Conservation (phyloP, 1,140 invertebrate species). For the Condylostylus longicornis region DNA sequence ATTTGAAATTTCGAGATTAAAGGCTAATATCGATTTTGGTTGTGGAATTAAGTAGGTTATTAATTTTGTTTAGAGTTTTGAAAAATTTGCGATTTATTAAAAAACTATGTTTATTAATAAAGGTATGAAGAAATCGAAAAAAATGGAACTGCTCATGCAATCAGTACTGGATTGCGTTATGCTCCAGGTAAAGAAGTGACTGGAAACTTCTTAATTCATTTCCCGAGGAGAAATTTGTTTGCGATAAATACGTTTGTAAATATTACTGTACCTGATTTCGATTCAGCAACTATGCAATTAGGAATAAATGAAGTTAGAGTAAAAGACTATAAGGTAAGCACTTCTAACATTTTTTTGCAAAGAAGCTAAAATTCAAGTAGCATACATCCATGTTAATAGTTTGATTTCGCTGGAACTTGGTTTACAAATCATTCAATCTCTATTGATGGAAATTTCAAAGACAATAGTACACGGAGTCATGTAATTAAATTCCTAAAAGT, state of each 20-base stretch:
- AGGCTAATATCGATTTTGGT: slow-evolving; percentile 32
- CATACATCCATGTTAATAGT: slow-evolving; percentile 20
- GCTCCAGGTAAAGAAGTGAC: slow-evolving; percentile 42
- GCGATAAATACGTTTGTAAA: slow-evolving; percentile 42
- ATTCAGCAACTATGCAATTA: slow-evolving; percentile 39
- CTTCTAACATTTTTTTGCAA: neutral
- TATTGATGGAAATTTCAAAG: slow-evolving; percentile 51
- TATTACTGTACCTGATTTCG: slow-evolving; percentile 43
- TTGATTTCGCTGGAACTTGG: slow-evolving; percentile 55
- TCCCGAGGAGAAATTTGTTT: slow-evolving; percentile 39
- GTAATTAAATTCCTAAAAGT: slow-evolving; percentile 51
- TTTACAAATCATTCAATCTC: slow-evolving; percentile 60
- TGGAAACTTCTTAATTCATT: slow-evolving; percentile 34
- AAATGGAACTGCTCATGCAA: slow-evolving; percentile 32
- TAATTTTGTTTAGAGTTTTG: neutral
- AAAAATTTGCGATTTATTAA: neutral
- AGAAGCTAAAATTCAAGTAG: neutral
- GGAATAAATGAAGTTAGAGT: slow-evolving; percentile 40
- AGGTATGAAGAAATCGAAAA: slow-evolving; percentile 28
- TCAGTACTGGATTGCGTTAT: slow-evolving; percentile 27
- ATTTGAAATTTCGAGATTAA: slow-evolving; percentile 26
- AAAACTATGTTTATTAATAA: neutral
- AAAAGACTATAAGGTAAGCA: slow-evolving; percentile 41
- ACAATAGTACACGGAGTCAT: slow-evolving; percentile 44
- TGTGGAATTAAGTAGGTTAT: slow-evolving; percentile 26